phyloP scores from a whole-genome alignment of 2,113 vertebrate genomes.

The Notothenia rossii region DNA sequence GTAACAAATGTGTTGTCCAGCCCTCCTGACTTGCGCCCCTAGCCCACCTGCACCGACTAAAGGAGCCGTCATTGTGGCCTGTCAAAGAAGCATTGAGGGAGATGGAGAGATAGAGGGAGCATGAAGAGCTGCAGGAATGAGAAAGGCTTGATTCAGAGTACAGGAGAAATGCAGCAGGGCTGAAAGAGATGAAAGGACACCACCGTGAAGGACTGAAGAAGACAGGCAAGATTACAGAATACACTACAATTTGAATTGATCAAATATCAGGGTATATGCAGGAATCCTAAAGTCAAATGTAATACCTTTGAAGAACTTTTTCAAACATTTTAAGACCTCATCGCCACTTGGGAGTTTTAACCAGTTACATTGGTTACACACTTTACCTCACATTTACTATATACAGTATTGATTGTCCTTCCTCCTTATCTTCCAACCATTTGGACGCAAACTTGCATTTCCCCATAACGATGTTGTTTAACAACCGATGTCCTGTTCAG shows the following conservation, averaged over 20 bases:
- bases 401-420: no score
- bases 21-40: slow-evolving; percentile 50
- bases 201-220: slow-evolving; percentile 39
- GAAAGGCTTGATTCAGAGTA: slow-evolving; percentile 66
- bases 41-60: slow-evolving; percentile 84
- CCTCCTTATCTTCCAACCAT: no score
- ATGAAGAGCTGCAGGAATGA: slow-evolving; percentile 71
- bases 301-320: no score
- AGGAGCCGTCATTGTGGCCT: slow-evolving; percentile 66
- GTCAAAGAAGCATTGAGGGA: slow-evolving; percentile 69
- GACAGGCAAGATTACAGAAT: slow-evolving; percentile 17
- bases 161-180: slow-evolving; percentile 57
- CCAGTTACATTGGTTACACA: no score
- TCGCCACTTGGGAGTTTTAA: no score
- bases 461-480: no score
- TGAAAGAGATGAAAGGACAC: slow-evolving; percentile 58
- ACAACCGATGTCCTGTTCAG: no score
- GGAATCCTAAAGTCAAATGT: no score
- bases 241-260: not conserved
- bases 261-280: not conserved
- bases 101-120: slow-evolving; percentile 72
- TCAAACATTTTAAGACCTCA: no score
- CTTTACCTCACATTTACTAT: no score
- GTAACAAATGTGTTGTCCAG: slow-evolving; percentile 77
- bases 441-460: no score